Evolutionary conservation across 2,113 vertebrate species (phyloP), one percentile per base, ranked within the genome.

Genomic region (Trogon surrucura): DNA sequence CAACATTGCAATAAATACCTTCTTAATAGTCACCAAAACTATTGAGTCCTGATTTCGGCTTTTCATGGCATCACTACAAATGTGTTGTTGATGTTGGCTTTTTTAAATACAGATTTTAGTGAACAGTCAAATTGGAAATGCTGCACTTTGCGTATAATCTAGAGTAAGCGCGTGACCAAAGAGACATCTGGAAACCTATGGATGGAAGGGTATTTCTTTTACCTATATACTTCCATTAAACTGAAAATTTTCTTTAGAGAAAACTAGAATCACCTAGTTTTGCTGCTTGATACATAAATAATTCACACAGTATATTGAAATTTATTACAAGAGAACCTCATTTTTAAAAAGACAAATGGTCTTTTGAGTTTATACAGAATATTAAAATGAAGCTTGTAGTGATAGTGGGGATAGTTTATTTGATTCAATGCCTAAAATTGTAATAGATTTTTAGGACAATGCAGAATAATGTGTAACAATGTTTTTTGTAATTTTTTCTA

Each of bases 331-430:
- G 29, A 85, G 13, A 88, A 32, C 10, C 9, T 89, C 53, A 91
- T 79, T 80, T 94, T 85, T 82, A 48, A 57, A 88, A 96, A 93
- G 79, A 82, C 8, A 75, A 94, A 94, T 72, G 32, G 13, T 56
- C 22, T 2, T 82, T 69, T 77, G 57, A 60, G 48, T 81, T 75
- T 80, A 50, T 82, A 80, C 23, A 69, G 79, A 93, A 72, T 91
- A 94, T 57, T 91, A 53, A 93, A 85, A 75, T 60, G 16, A 88
- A 82, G 5, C 14, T 87, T 72, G 17, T 38, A 77, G 29, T 69
- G 29, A 38, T 70, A n/a, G 12, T 48, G 18, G 21, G n/a, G 5
- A 53, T 85, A 74, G 26, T 69, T 94, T 85, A 72, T 75, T 89
- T 85, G 66, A 85, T 87, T 82, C 45, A 88, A 41, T 41, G 21